Evolutionary conservation across 2,888 invertebrate species (phyloP).

Genomic region (Heliconius charithonia): DNA sequence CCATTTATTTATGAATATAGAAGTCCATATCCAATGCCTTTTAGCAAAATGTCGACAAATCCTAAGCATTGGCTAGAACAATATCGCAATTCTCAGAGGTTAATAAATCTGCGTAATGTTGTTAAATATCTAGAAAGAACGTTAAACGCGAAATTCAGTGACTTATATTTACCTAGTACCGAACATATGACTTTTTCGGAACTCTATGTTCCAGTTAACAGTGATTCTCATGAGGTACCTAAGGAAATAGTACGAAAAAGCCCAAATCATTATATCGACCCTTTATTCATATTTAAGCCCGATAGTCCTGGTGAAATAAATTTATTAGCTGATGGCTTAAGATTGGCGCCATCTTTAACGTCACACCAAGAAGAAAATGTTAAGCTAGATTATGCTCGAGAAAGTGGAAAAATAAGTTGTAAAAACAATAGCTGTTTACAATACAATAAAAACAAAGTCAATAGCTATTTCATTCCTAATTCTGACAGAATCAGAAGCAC

Average conservation of each 20-base stretch:
- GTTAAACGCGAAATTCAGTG: slow-evolving; percentile 75
- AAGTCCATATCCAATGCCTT: slow-evolving; percentile 72
- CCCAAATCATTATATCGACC: slow-evolving; percentile 81
- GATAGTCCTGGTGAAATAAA: slow-evolving; percentile 89
- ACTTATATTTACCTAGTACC: slow-evolving; percentile 62
- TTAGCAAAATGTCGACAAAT: slow-evolving; percentile 63
- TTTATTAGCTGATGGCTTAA: slow-evolving; percentile 84
- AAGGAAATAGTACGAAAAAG: slow-evolving; percentile 49
- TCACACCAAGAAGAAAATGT: slow-evolving; percentile 48
- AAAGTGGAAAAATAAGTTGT: slow-evolving; percentile 59
- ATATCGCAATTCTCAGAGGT: slow-evolving; percentile 74
- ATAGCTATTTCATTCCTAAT: slow-evolving; percentile 47
- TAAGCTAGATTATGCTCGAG: slow-evolving; percentile 60
- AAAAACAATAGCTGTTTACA: slow-evolving; percentile 56
- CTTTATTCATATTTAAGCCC: slow-evolving; percentile 88
- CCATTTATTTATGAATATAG: slow-evolving; percentile 79
- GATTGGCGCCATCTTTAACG: slow-evolving; percentile 62
- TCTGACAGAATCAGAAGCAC: slow-evolving; percentile 41
- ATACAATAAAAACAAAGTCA: slow-evolving; percentile 41
- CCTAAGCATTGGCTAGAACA: slow-evolving; percentile 75
- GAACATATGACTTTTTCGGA: slow-evolving; percentile 74
- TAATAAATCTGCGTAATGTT: slow-evolving; percentile 75
- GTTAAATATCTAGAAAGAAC: slow-evolving; percentile 77
- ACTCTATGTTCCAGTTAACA: slow-evolving; percentile 62
- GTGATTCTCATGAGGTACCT: slow-evolving; percentile 53